These are phyloP conservation scores for Spea bombifrons DNA, from an alignment of 2,113 vertebrate species.

Conservation along the genomic window DNA sequence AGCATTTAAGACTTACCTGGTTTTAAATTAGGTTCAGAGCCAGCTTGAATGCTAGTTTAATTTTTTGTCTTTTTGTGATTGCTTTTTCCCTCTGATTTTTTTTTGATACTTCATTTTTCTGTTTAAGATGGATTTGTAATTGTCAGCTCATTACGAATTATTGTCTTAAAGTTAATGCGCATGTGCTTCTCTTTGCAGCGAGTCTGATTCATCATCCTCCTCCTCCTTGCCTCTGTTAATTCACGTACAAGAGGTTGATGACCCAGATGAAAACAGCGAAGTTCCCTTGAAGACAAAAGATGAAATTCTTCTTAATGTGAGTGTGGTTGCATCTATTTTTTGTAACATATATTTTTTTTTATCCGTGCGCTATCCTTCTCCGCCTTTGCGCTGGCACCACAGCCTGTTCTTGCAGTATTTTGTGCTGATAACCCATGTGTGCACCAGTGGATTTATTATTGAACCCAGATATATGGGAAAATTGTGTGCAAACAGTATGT, in stretches of 20 bases:
- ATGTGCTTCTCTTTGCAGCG: background rate
- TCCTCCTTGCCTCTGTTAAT: constrained; percentile 8
- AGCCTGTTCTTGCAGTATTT: no score
- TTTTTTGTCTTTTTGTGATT: no score
- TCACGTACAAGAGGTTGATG: constrained; percentile 3
- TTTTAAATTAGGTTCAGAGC: background rate
- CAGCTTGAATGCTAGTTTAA: no score
- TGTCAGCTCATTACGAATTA: background rate
- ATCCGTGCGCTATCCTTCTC: no score
- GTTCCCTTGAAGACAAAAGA: constrained; percentile 31
- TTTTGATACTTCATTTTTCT: background rate
- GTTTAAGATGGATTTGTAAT: background rate
- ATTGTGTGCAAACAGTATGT: no score
- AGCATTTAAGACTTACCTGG: background rate
- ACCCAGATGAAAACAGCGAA: background rate
- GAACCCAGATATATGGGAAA: no score
- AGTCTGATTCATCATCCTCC: constrained; percentile 20
- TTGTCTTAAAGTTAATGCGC: background rate
- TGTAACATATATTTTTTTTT: no score
- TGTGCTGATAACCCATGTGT: no score
- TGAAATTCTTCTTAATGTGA: constrained; percentile 21
- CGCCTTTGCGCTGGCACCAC: no score
- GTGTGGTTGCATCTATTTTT: no score
- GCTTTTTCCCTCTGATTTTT: background rate
- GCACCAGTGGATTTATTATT: no score